Conservation (phyloP, 2,888 invertebrate species). For the Tenthredo livida region DNA sequence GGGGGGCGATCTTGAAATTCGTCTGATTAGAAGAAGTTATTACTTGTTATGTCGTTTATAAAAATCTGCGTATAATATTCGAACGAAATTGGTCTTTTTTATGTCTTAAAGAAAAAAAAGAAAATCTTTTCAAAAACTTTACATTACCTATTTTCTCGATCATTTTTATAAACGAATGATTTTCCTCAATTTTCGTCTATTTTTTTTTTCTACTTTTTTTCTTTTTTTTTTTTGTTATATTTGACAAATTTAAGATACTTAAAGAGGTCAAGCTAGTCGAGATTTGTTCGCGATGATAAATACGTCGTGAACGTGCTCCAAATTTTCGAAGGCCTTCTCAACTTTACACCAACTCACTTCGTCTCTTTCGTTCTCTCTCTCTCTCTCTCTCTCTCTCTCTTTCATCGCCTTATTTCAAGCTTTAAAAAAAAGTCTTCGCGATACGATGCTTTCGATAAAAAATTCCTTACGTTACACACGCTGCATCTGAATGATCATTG, state of each 20-base stretch:
- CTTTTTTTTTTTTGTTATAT: background rate
- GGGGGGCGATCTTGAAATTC: background rate
- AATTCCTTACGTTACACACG: background rate
- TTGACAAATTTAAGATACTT: constrained; percentile 10
- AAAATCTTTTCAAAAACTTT: background rate
- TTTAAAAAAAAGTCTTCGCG: background rate
- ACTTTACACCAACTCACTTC: constrained; percentile 12
- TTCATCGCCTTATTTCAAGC: background rate
- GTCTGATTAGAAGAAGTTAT: background rate
- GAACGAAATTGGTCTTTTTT: background rate
- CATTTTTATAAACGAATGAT: background rate
- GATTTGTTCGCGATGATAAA: constrained; percentile 33
- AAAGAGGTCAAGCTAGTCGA: background rate
- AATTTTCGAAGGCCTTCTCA: constrained; percentile 27
- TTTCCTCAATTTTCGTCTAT: background rate
- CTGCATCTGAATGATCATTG: background rate
- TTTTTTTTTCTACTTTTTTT: background rate
- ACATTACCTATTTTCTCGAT: background rate
- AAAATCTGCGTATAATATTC: background rate
- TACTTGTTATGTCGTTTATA: background rate
- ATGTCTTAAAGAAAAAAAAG: background rate
- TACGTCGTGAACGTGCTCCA: constrained; percentile 29
- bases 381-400: constrained; percentile 8
- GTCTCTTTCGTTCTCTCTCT: constrained; percentile 12
- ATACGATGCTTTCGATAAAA: background rate